Evolutionary conservation across 1,140 invertebrate genomes (phyloP).

Genomic region (Euwallacea similis): DNA sequence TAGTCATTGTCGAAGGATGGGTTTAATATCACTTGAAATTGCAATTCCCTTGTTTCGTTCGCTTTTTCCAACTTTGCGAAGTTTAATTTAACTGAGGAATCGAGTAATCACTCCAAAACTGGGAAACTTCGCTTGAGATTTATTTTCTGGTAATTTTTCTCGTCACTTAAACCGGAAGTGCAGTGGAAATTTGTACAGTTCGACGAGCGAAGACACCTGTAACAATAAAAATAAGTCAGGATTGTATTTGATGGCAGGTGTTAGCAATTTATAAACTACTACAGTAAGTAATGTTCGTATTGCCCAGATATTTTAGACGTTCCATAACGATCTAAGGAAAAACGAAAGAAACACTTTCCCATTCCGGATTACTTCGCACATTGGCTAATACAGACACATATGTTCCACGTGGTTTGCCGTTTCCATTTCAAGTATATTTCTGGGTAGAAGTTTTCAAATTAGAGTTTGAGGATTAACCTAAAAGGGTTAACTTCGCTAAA

Average conservation of each 20-base stretch:
- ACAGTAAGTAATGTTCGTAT: no score
- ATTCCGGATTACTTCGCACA: no score
- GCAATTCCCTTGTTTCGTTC: slow-evolving; percentile 14
- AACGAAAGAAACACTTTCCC: no score
- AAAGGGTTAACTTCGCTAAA: background rate
- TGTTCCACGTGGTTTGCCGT: no score
- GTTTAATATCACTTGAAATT: background rate
- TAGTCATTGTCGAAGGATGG: slow-evolving; percentile 7
- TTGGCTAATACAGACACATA: no score
- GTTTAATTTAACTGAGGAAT: slow-evolving; percentile 34
- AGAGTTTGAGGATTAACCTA: background rate
- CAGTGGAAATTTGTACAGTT: slow-evolving; percentile 23
- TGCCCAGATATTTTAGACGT: no score
- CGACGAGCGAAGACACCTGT: slow-evolving; percentile 26
- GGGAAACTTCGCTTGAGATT: slow-evolving; percentile 28
- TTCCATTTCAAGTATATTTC: background rate
- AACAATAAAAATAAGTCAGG: slow-evolving; percentile 25
- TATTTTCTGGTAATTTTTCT: slow-evolving; percentile 36
- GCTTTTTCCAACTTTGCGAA: slow-evolving; percentile 8
- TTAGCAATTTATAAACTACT: no score
- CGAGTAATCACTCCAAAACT: slow-evolving; percentile 35
- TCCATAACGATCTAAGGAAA: no score
- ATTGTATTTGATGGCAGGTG: no score
- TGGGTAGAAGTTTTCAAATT: background rate
- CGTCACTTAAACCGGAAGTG: slow-evolving; percentile 9